Base-by-base conservation (phyloP, 64 coral and sea anemone species). In the Stichodactyla mertensii region DNA sequence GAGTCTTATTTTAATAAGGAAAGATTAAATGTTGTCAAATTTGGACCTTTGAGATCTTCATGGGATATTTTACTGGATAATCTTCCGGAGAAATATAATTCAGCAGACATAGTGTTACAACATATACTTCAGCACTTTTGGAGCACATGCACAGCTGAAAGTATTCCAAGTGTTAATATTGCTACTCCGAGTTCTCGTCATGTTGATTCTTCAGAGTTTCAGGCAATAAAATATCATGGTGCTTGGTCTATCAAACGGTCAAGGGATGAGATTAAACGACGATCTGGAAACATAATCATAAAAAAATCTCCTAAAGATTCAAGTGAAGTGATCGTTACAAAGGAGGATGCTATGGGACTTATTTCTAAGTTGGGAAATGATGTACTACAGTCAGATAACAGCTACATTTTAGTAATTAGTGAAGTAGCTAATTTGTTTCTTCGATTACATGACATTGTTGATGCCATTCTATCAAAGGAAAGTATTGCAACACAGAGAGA, bases 221-320 rank as follows among this genome's bases (percentile, higher is more conserved):
- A 55, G 22, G 88, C 88, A 58, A 71, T 85, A 4, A 77, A 54
- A 16, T 81, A 89, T 10, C 82, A 89, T 89, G 88, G 79, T 71
- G 82, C 79, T 52, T 89, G 82, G 82, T 60, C 88, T 7, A 85
- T 89, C 58, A 85, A 89, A 55, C 83, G 88, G 26, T 51, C 82
- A 53, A 78, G 88, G 7, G 82, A 89, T 55, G 54, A 78, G 9
- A 89, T 84, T 54, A 19, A 83, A 24, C 6, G 79, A 19, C 55
- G 16, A 14, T 51, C 62, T 51, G 62, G 20, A 5, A 51, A 57
- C 13, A 45, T 89, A 13, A 84, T 16, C 7, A 84, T 89, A 20
- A 77, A 55, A 20, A 36, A 54, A 14, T 89, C 88, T 28, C 1
- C 52, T 12, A 60, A 77, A 31, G 27, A 89, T 70, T 61, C 9